phyloP scores from a whole-genome alignment of 1,140 invertebrate species.

The Philopotamus ludificatus region DNA sequence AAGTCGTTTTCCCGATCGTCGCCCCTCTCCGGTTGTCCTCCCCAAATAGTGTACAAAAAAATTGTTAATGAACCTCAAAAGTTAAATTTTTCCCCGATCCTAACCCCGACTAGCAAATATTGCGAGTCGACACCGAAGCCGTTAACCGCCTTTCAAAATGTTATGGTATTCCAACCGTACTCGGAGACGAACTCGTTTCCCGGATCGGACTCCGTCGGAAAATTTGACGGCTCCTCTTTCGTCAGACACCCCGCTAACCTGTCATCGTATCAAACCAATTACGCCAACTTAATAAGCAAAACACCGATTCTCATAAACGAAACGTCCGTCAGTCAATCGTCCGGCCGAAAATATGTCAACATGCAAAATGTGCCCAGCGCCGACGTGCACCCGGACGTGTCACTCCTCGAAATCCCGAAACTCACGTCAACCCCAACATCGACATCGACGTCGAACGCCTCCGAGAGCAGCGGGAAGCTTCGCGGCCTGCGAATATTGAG shows the following conservation, averaged over 20 bases:
- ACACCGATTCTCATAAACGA: too few species aligned
- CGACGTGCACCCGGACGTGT: too few species aligned
- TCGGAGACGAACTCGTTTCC: constrained; percentile 49
- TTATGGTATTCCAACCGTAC: constrained; percentile 54
- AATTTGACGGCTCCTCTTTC: too few species aligned
- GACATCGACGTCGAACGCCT: background rate
- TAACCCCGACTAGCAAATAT: too few species aligned
- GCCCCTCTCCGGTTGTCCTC: constrained; percentile 39
- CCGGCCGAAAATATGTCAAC: too few species aligned
- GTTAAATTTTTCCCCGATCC: too few species aligned
- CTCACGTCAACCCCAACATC: background rate
- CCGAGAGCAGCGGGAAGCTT: background rate
- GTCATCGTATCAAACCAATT: too few species aligned
- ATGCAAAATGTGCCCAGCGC: too few species aligned
- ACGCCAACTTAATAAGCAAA: too few species aligned
- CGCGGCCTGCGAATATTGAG: constrained; percentile 54
- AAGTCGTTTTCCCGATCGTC: constrained; percentile 38
- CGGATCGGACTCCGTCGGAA: too few species aligned
- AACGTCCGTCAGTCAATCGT: too few species aligned
- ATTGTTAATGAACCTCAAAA: constrained; percentile 51
- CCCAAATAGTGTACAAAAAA: constrained; percentile 48
- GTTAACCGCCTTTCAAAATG: constrained; percentile 51
- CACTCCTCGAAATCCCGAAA: background rate
- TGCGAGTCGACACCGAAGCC: constrained; percentile 40
- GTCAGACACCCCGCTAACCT: too few species aligned